Evolutionary conservation across 2,113 vertebrate genomes (phyloP).

Genomic region (Excalfactoria chinensis): DNA sequence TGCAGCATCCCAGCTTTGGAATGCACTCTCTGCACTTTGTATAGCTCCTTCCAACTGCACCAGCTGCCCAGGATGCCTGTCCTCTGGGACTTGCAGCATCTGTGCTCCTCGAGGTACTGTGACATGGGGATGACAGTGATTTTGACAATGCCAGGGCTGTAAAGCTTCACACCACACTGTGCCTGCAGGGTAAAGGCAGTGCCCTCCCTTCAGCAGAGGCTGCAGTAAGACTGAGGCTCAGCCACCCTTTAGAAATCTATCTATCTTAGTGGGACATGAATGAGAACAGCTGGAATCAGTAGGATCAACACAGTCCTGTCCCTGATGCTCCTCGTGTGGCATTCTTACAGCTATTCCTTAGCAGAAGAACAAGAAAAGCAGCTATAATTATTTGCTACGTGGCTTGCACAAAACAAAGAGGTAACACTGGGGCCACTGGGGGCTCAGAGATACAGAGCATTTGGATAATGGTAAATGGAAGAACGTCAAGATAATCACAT

Average conservation of each 20-base stretch:
- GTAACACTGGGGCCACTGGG: neutral
- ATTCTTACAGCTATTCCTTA: neutral
- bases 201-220: neutral
- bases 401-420: neutral
- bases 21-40: neutral
- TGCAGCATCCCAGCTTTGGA: conserved; percentile 5
- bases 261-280: neutral
- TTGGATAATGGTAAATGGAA: neutral
- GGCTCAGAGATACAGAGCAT: neutral
- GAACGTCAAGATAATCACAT: neutral
- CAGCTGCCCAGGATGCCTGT: neutral
- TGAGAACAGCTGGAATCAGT: neutral
- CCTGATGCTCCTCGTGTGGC: neutral
- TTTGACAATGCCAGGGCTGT: neutral
- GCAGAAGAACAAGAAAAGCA: neutral
- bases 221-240: neutral
- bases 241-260: neutral
- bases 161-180: neutral
- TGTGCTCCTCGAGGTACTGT: neutral
- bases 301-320: neutral
- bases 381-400: neutral
- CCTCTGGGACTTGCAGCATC: neutral
- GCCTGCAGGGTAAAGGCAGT: neutral
- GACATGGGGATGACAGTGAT: neutral
- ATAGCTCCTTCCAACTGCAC: neutral